Conservation (phyloP, 2,113 vertebrate species). For the Scytalopus superciliaris region DNA sequence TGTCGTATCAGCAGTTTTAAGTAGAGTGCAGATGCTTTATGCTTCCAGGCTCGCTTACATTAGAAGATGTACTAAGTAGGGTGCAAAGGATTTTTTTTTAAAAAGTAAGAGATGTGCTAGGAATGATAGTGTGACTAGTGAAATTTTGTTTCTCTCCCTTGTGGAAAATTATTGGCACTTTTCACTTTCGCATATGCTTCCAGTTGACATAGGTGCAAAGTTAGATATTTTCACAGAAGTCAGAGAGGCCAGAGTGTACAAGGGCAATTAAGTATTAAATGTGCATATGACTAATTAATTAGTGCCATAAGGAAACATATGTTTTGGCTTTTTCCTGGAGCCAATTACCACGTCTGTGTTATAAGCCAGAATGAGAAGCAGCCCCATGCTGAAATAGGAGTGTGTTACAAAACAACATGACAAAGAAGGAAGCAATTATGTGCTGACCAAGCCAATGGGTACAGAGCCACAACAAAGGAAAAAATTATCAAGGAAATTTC, state of each 20-base stretch:
- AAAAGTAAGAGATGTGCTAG: background rate
- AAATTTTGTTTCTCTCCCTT: background rate
- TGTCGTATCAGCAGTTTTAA: slow-evolving; percentile 53
- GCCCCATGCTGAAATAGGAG: background rate
- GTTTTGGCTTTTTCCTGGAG: slow-evolving; percentile 31
- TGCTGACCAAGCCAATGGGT: background rate
- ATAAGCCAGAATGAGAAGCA: background rate
- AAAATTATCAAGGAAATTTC: background rate
- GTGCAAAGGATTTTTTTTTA: background rate
- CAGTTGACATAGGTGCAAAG: background rate
- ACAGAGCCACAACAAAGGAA: background rate
- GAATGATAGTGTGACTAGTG: background rate
- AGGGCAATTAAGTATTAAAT: background rate
- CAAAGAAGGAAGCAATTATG: background rate
- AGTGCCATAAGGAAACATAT: slow-evolving; percentile 24
- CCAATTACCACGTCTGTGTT: slow-evolving; percentile 31
- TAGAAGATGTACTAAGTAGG: background rate
- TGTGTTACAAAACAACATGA: background rate
- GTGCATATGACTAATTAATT: slow-evolving; percentile 40
- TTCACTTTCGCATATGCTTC: background rate
- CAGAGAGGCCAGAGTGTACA: background rate
- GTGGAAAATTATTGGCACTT: background rate
- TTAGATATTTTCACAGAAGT: slow-evolving; percentile 16
- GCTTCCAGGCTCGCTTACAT: background rate
- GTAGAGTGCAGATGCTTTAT: slow-evolving; percentile 20